A percentile compares a stretch with the other conserved stretches of the same genome.
These are phyloP conservation scores for Oreochromis niloticus DNA, from an alignment of 2,113 vertebrate species.

Conservation along the genomic window DNA sequence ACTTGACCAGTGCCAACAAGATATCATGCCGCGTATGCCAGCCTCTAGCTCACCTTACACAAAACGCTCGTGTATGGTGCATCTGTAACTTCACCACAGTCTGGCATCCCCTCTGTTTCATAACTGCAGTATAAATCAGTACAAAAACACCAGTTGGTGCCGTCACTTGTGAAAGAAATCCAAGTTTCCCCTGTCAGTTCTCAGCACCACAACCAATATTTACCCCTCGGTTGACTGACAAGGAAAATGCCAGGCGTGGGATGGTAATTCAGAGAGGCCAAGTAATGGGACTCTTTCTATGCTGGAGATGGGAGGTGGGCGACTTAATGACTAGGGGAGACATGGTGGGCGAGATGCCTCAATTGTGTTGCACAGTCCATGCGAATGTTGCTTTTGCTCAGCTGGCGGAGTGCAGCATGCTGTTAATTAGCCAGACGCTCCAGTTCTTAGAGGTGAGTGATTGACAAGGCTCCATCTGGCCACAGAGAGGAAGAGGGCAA, in stretches of 20 bases:
- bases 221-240: constrained; percentile 59
- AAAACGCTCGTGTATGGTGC: not conserved
- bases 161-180: constrained; percentile 44
- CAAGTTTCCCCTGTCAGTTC: constrained; percentile 39
- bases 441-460: constrained; percentile 26
- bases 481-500: not conserved
- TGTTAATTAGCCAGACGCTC: constrained; percentile 43
- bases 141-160: constrained; percentile 33
- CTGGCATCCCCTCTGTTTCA: not conserved
- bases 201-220: constrained; percentile 48
- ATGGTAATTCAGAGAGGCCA: constrained; percentile 49
- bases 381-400: constrained; percentile 5
- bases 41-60: not conserved
- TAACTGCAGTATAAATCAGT: constrained; percentile 34
- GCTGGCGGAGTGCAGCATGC: not conserved
- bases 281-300: constrained; percentile 44
- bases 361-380: constrained; percentile 32
- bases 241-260: constrained; percentile 55
- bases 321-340: constrained; percentile 62
- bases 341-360: constrained; percentile 30
- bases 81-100: not conserved
- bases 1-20: constrained; percentile 3
- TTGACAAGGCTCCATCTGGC: constrained; percentile 51
- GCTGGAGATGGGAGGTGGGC: constrained; percentile 58
- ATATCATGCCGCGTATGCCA: constrained; percentile 9